phyloP scores from a whole-genome alignment of 2,797 vertebrate species.

The Amazona finschi region DNA sequence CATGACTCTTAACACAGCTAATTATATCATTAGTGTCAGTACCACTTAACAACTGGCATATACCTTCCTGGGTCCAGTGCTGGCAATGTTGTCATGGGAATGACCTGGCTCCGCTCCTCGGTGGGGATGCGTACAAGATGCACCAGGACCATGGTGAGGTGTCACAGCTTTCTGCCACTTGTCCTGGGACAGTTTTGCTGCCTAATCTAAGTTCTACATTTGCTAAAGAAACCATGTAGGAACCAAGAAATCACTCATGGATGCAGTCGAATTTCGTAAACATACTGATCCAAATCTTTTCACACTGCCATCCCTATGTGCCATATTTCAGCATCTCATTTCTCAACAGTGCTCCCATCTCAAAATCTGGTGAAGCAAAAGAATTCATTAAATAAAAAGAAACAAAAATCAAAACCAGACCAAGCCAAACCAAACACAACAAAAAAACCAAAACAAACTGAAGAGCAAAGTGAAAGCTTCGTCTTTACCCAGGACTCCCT shows the following conservation, averaged over 20 bases:
- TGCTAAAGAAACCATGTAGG: not conserved
- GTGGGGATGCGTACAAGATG: not conserved
- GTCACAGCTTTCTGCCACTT: not conserved
- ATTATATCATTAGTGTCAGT: slow-evolving; percentile 63
- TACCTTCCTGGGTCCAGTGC: not conserved
- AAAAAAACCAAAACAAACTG: not conserved
- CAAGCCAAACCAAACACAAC: not conserved
- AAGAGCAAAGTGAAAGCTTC: not conserved
- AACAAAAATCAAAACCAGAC: not conserved
- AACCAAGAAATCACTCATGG: not conserved
- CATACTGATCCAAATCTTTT: rapidly evolving
- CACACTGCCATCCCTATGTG: rapidly evolving
- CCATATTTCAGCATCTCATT: not conserved
- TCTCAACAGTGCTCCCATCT: not conserved
- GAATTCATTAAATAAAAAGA: not conserved
- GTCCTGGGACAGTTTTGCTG: rapidly evolving
- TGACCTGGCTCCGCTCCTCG: not conserved
- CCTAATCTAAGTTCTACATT: not conserved
- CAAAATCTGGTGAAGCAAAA: not conserved
- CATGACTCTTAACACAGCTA: slow-evolving; percentile 58
- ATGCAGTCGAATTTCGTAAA: not conserved
- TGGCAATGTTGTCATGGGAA: slow-evolving; percentile 5
- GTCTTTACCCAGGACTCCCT: not conserved
- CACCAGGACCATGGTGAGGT: not conserved
- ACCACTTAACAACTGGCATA: not conserved